Evolutionary conservation across 2,888 invertebrate genomes (phyloP), one percentile per base, ranked within the genome.

Genomic region (Phengaris alcon): DNA sequence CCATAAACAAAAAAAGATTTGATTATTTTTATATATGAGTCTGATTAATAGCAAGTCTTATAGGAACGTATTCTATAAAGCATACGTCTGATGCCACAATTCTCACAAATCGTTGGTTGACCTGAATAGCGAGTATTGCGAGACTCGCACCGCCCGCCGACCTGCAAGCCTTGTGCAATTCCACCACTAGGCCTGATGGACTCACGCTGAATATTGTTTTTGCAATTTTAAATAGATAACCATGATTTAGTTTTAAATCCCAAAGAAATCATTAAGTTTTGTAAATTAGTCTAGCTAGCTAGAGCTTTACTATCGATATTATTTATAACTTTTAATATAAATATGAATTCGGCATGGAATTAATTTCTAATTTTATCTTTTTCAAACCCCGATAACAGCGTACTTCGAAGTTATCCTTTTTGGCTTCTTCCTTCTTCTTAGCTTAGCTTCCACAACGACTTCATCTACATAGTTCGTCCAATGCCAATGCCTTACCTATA

Each of bases 61-160:
- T 70, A 72, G 72, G 72, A 72, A 54, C 35, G 35, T 72, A 72
- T 52, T 54, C 51, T 52, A 54, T 72, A 79, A 79, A 79, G 78
- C 80, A 80, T 89, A 88, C 87, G 88, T 87, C 86, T 89, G 89
- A 90, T 91, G 92, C 88, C 93, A 91, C 93, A 91, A 92, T 92
- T 91, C 90, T 90, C 91, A 91, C 91, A 92, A 93, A 91, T 91
- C 88, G 90, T 85, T 88, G 86, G 83, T 84, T 91, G 92, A 93
- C 92, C 93, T 88, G 89, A 92, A 92, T 93, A 90, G 88, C 87
- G 82, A 82, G 81, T 87, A 88, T 91, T 91, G 92, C 91, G 90
- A 89, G 90, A 91, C 86, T 86, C 86, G 87, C 85, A 84, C 86
- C 87, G 88, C 87, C 85, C 82, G 86, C 83, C 90, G 89, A 88